phyloP scores from a whole-genome alignment of 2,797 vertebrate species.

The Macropodus opercularis region DNA sequence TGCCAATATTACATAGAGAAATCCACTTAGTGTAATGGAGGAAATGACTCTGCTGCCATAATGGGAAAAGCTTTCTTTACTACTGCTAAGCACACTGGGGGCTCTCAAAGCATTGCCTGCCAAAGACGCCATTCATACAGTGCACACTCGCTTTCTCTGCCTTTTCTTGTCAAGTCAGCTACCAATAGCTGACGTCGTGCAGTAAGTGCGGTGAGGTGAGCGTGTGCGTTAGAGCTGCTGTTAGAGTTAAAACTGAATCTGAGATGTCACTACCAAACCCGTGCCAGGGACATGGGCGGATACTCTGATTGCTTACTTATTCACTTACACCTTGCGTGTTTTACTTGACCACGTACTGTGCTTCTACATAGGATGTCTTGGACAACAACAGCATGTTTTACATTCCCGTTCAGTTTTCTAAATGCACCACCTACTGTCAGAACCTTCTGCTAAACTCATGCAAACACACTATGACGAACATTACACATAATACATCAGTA shows the following conservation, averaged over 20 bases:
- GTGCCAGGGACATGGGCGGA: no score
- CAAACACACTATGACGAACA: no score
- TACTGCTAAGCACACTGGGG: constrained; percentile 45
- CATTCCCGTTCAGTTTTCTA: no score
- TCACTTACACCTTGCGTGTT: no score
- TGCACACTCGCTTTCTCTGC: constrained; percentile 22
- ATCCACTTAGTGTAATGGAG: constrained; percentile 73
- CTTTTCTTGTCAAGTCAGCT: constrained; percentile 34
- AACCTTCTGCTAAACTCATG: background rate
- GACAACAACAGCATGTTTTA: background rate
- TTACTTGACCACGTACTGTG: background rate
- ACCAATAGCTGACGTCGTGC: constrained; percentile 25
- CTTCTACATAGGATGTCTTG: background rate
- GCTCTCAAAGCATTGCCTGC: constrained; percentile 60
- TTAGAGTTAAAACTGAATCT: constrained; percentile 40
- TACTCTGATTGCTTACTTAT: no score
- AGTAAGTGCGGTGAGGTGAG: constrained; percentile 42
- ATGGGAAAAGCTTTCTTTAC: constrained; percentile 66
- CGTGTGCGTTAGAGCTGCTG: constrained; percentile 34
- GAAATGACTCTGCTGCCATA: constrained; percentile 55
- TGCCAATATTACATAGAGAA: constrained; percentile 60
- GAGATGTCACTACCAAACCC: constrained; percentile 23
- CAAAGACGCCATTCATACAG: constrained; percentile 53
- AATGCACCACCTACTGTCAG: background rate
- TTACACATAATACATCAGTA: no score